Percentiles rank a stretch among this genome's conserved stretches.
phyloP scores from a whole-genome alignment of 2,888 invertebrate species.

The Amiota communis region DNA sequence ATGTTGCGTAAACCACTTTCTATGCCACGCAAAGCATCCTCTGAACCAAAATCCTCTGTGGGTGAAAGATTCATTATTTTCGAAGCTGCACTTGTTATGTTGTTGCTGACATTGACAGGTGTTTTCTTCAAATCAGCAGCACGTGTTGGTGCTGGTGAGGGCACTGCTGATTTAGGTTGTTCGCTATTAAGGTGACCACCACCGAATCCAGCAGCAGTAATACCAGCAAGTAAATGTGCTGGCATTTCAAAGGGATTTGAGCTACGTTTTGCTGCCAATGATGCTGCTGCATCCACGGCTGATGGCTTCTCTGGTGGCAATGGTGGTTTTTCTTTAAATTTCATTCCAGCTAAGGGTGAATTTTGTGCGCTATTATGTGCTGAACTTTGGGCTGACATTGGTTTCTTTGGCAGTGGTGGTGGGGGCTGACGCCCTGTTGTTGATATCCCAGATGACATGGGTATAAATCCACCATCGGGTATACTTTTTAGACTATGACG shows the following conservation, averaged over 20 bases:
- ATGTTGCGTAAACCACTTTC: slow-evolving; percentile 73
- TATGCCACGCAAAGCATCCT: slow-evolving; percentile 73
- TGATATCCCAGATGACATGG: slow-evolving; percentile 46
- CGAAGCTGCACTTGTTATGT: slow-evolving; percentile 16
- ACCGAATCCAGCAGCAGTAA: neutral
- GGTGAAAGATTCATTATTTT: slow-evolving; percentile 57
- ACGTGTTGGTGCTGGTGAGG: slow-evolving; percentile 67
- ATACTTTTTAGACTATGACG: slow-evolving; percentile 70
- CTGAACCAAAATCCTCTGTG: slow-evolving; percentile 73
- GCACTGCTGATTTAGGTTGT: slow-evolving; percentile 51
- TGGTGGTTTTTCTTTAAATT: slow-evolving; percentile 69
- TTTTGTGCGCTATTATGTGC: slow-evolving; percentile 70
- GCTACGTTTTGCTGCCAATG: slow-evolving; percentile 58
- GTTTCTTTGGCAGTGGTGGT: slow-evolving; percentile 71
- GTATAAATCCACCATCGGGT: slow-evolving; percentile 59
- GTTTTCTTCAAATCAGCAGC: slow-evolving; percentile 65
- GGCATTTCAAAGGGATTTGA: slow-evolving; percentile 71
- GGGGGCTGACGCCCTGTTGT: slow-evolving; percentile 65
- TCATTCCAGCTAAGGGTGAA: slow-evolving; percentile 66
- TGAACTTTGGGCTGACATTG: slow-evolving; percentile 61
- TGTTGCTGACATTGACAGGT: slow-evolving; percentile 36
- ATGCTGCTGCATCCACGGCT: slow-evolving; percentile 57
- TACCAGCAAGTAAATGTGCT: slow-evolving; percentile 45
- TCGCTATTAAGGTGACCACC: neutral
- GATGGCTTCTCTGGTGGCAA: slow-evolving; percentile 66